Evolutionary conservation across 2,888 invertebrate genomes (phyloP).

Genomic region (Rhingia campestris): DNA sequence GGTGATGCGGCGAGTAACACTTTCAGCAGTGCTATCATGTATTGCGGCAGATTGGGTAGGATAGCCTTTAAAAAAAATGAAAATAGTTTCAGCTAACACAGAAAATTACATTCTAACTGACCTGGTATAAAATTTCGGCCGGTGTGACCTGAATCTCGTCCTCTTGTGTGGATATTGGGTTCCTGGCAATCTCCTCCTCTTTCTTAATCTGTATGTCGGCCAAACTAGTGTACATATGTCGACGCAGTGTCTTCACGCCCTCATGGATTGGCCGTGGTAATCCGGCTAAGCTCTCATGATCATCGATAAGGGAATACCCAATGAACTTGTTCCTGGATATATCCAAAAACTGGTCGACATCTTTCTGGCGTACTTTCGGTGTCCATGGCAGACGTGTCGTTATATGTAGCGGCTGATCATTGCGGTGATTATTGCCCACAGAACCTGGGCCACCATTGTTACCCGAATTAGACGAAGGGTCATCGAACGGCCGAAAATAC

Average conservation of each 20-base stretch:
- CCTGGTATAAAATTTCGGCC: constrained; percentile 93
- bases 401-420: constrained; percentile 79
- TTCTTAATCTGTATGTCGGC: constrained; percentile 95
- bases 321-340: constrained; percentile 97
- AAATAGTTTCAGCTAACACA: neutral
- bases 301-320: constrained; percentile 94
- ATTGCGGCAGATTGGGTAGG: constrained; percentile 97
- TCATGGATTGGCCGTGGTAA: constrained; percentile 98
- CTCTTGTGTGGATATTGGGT: constrained; percentile 94
- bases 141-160: constrained; percentile 91
- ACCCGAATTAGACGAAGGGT: constrained; percentile 79
- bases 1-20: constrained; percentile 98
- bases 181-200: constrained; percentile 95
- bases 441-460: constrained; percentile 37
- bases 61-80: constrained; percentile 85
- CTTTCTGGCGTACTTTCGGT: constrained; percentile 96
- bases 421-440: constrained; percentile 79
- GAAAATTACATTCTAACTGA: constrained; percentile 1
- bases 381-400: constrained; percentile 92
- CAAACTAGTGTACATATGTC: constrained; percentile 96
- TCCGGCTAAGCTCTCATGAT: constrained; percentile 95
- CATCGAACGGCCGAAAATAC: constrained; percentile 82
- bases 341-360: constrained; percentile 95
- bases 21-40: constrained; percentile 98
- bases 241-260: constrained; percentile 92